Base-by-base conservation (phyloP, 2,888 invertebrate species). In the Trichogramma evanescens region DNA sequence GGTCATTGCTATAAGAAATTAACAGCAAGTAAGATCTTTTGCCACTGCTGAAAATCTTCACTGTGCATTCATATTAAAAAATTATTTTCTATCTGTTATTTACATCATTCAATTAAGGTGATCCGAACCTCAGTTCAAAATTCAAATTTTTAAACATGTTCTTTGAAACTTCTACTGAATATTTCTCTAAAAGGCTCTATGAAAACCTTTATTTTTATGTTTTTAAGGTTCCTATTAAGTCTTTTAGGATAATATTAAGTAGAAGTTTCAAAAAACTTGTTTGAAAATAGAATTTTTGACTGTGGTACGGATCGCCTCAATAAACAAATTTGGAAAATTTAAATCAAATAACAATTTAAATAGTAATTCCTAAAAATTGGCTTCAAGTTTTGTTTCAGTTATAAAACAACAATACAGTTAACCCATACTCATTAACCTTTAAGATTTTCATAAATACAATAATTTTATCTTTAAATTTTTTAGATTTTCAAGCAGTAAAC, bases 401-500 rank as follows among this genome's bases (percentile, higher is more conserved):
- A 26, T 26, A 26, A 26, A 26, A 26, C 26, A 26, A 26, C 26
- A 26, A 26, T 26, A 26, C 26, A 26, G 26, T 26, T 26, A 26
- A 26, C 26, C 26, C 26, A 26, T 26, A 26, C 26, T 26, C 26
- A 26, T 26, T 26, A 26, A 1, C 26, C 26, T 26, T 26, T 26
- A 2, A 26, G 26, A 26, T 26, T 26, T 26, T 26, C 26, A 26
- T 26, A 26, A 26, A 26, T 26, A 10, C 42, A 45, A 48, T 48
- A 41, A 50, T 10, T 45, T 54, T 54, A 57, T 59, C 51, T 54
- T 54, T 38, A 50, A 42, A 54, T 61, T 61, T 57, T 50, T 26
- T 49, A 59, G 56, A 59, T 50, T 56, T 59, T 56, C 56, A 52
- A 59, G 54, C 41, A 40, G 54, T 7, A 53, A 57, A 61, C 44